Evolutionary conservation across 1,140 invertebrate species (phyloP).

Genomic region (Drosophila sp.): DNA sequence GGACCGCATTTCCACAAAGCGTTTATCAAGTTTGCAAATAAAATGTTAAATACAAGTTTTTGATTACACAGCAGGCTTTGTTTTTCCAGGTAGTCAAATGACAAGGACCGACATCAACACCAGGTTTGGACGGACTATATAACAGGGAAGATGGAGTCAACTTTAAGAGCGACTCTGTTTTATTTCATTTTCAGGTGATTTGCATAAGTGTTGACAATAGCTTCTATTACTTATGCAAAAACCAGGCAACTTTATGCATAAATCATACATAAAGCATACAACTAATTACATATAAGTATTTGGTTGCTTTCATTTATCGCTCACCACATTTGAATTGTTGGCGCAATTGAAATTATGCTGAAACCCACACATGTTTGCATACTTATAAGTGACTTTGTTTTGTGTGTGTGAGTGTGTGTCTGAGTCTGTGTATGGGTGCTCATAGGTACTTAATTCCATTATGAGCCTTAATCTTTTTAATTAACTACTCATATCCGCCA

Average conservation of each 20-base stretch:
- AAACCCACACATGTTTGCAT: constrained; percentile 17
- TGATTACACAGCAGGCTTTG: constrained; percentile 68
- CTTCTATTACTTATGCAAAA: constrained; percentile 58
- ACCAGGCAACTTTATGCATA: constrained; percentile 51
- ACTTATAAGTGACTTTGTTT: not conserved
- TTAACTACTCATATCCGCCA: constrained; percentile 81
- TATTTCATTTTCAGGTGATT: constrained; percentile 41
- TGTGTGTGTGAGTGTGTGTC: not conserved
- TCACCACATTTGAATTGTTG: not conserved
- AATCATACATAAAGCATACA: constrained; percentile 31
- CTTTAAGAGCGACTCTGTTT: not conserved
- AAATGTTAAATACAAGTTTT: constrained; percentile 80
- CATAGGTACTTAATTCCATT: constrained; percentile 40
- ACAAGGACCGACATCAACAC: constrained; percentile 26
- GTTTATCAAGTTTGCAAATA: constrained; percentile 75
- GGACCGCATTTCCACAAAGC: constrained; percentile 68
- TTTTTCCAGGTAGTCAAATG: constrained; percentile 54
- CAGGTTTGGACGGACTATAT: no score
- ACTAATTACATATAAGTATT: not conserved
- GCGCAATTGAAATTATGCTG: constrained; percentile 26
- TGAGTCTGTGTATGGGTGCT: not conserved
- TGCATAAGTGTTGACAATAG: constrained; percentile 62
- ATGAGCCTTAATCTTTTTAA: constrained; percentile 73
- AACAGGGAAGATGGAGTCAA: not conserved
- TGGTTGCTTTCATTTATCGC: not conserved